These are phyloP conservation scores for Zaprionus africanus DNA, from an alignment of 1,140 invertebrate species.

Conservation along the genomic window DNA sequence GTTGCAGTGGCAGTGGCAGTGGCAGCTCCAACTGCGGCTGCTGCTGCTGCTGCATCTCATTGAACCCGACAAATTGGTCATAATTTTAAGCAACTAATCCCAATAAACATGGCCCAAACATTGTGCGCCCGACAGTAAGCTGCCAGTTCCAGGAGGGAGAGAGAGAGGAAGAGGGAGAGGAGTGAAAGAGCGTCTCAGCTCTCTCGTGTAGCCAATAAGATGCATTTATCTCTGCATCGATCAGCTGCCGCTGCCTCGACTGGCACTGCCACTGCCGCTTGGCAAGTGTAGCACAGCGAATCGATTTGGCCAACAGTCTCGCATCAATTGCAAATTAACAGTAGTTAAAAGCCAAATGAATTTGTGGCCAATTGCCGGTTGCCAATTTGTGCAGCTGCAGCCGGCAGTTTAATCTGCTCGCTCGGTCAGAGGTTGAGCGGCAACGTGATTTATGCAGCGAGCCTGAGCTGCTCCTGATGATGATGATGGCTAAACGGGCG, in stretches of 20 bases:
- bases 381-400: constrained; percentile 60
- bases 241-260: constrained; percentile 35
- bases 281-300: constrained; percentile 54
- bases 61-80: constrained; percentile 81
- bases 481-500: constrained; percentile 43
- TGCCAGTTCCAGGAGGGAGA: constrained; percentile 36
- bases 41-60: constrained; percentile 60
- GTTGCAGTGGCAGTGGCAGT: constrained; percentile 11
- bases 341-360: constrained; percentile 65
- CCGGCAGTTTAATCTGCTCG: constrained; percentile 37
- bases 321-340: constrained; percentile 77
- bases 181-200: constrained; percentile 15
- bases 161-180: not conserved
- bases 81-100: constrained; percentile 82
- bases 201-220: constrained; percentile 57
- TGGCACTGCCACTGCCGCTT: not conserved
- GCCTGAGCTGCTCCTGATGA: not conserved
- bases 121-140: constrained; percentile 79
- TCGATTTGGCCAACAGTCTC: constrained; percentile 61
- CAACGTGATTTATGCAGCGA: constrained; percentile 30
- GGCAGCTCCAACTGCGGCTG: constrained; percentile 8
- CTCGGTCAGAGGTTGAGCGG: constrained; percentile 47
- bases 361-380: constrained; percentile 34
- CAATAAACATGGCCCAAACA: constrained; percentile 83
- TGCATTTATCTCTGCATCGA: constrained; percentile 80